A percentile compares a stretch with the other conserved stretches of the same genome.
Evolutionary conservation across 2,113 vertebrate genomes (phyloP).

Genomic region (Coryphaenoides rupestris): DNA sequence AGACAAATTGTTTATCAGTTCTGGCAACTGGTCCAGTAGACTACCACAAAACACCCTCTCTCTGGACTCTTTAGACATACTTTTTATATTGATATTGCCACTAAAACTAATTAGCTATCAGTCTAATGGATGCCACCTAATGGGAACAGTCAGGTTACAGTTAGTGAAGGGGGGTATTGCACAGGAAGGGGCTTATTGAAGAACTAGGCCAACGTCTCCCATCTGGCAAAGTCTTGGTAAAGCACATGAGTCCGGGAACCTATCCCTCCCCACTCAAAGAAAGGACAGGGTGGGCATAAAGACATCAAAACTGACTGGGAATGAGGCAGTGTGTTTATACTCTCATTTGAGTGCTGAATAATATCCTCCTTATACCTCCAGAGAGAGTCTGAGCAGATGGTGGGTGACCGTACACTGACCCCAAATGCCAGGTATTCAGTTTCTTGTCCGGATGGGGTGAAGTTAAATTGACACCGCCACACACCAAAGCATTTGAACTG

Average conservation of each 20-base stretch:
- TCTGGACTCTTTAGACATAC: too few species aligned
- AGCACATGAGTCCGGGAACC: not conserved
- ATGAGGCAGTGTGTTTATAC: not conserved
- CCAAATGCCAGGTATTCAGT: too few species aligned
- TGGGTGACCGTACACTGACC: not conserved
- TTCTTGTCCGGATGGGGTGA: not conserved
- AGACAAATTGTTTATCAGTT: too few species aligned
- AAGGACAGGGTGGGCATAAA: not conserved
- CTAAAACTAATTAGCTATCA: too few species aligned
- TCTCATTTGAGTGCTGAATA: not conserved
- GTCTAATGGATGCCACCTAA: too few species aligned
- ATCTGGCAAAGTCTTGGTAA: slow-evolving; percentile 11
- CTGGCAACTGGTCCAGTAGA: too few species aligned
- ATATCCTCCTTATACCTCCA: not conserved
- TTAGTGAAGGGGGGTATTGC: too few species aligned
- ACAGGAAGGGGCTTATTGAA: too few species aligned
- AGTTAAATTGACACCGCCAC: not conserved
- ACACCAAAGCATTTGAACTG: not conserved
- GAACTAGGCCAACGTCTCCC: too few species aligned
- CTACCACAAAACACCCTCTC: too few species aligned
- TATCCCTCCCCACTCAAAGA: not conserved
- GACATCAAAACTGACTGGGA: not conserved
- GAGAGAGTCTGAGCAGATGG: not conserved
- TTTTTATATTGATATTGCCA: too few species aligned
- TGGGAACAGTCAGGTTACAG: too few species aligned